phyloP scores from a whole-genome alignment of 2,113 vertebrate genomes.

The Motacilla tschutschensis region DNA sequence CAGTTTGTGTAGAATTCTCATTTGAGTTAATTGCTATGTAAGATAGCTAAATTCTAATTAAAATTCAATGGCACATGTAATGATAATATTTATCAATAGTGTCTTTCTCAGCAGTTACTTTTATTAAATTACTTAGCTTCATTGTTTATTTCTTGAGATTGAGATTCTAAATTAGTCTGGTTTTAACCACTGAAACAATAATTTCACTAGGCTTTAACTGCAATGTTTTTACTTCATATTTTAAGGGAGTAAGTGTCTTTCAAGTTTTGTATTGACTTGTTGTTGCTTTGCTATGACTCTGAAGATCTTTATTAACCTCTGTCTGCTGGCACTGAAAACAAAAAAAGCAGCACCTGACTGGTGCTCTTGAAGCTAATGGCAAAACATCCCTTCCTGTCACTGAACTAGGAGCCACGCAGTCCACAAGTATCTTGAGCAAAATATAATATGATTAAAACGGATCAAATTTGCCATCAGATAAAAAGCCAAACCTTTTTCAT shows the following conservation, averaged over 20 bases:
- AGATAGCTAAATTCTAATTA: conserved; percentile 65
- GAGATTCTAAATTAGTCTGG: conserved; percentile 14
- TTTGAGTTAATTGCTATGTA: conserved; percentile 60
- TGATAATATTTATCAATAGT: conserved; percentile 61
- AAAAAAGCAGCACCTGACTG: neutral
- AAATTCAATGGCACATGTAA: conserved; percentile 60
- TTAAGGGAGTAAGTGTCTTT: neutral
- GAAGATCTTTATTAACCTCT: neutral
- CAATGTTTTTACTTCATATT: neutral
- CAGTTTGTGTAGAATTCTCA: conserved; percentile 50
- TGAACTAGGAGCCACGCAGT: neutral
- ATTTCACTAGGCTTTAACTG: neutral
- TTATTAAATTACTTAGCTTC: conserved; percentile 37
- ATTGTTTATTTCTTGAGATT: conserved; percentile 50
- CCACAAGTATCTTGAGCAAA: neutral
- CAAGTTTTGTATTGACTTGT: neutral
- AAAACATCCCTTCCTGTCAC: neutral
- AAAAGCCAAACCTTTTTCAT: neutral
- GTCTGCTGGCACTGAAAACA: neutral
- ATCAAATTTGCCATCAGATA: neutral
- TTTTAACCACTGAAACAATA: neutral
- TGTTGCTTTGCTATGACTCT: neutral
- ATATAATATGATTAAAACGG: neutral
- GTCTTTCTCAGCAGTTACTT: conserved; percentile 40
- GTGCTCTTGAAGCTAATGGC: neutral